A percentile compares a stretch with the other conserved stretches of the same genome.
Evolutionary conservation across 2,113 vertebrate species (phyloP).

Genomic region (Harpagus bidentatus): DNA sequence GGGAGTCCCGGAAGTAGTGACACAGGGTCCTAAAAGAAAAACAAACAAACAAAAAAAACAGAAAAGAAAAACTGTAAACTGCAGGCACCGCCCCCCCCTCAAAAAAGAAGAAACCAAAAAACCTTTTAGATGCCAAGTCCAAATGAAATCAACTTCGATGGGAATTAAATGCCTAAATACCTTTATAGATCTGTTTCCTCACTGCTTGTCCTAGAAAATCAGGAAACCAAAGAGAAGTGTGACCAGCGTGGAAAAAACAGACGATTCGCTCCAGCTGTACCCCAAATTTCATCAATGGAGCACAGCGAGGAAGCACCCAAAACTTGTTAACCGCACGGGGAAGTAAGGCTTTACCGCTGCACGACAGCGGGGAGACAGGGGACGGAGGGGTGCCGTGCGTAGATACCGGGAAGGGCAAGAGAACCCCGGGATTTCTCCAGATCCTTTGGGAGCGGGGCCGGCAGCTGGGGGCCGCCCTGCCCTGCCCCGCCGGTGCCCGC

Average conservation of each 20-base stretch:
- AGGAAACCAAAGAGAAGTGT: neutral
- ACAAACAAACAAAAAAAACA: neutral
- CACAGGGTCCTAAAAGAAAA: neutral
- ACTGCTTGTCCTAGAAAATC: neutral
- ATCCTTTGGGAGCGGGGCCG: neutral
- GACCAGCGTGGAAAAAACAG: rapidly evolving
- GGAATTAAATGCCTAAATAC: neutral
- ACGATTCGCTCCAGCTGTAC: neutral
- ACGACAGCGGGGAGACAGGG: neutral
- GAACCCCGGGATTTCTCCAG: neutral
- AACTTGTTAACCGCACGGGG: neutral
- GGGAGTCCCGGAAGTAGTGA: neutral
- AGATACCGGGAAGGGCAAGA: neutral
- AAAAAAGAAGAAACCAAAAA: neutral
- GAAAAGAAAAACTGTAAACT: neutral
- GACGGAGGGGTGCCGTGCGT: rapidly evolving
- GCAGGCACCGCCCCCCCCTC: rapidly evolving
- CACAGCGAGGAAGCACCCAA: neutral
- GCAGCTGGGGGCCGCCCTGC: neutral
- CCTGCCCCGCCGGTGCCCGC: neutral
- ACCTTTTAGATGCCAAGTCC: neutral
- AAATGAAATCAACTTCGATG: neutral
- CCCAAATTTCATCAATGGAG: neutral
- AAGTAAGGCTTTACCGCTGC: neutral
- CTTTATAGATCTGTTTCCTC: neutral